These are phyloP conservation scores for Stictocephala bisonia DNA, from an alignment of 2,888 invertebrate species.

Conservation along the genomic window DNA sequence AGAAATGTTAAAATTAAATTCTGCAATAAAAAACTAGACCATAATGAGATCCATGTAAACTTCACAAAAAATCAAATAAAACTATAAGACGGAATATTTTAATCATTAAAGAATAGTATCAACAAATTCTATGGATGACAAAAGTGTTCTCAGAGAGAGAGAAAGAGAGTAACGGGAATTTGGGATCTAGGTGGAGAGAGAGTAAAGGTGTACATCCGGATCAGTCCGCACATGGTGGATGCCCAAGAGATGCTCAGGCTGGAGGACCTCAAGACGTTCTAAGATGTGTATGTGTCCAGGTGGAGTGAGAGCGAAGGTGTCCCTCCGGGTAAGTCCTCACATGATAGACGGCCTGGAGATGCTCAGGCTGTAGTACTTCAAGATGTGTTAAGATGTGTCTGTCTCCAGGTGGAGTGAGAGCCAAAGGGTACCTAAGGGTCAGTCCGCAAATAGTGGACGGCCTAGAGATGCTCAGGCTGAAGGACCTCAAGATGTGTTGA, in stretches of 20 bases:
- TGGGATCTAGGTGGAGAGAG: conserved; percentile 89
- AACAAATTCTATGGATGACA: no score
- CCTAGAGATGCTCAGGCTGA: conserved; percentile 75
- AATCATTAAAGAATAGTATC: no score
- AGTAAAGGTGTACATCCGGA: conserved; percentile 86
- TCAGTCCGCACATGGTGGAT: conserved; percentile 71
- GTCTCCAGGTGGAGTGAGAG: conserved; percentile 86
- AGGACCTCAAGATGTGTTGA: conserved; percentile 85
- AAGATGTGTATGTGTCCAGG: no score
- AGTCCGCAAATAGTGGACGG: conserved; percentile 73
- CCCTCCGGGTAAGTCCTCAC: conserved; percentile 79
- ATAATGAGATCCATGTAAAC: no score
- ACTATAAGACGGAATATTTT: no score
- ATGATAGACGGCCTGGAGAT: conserved; percentile 74
- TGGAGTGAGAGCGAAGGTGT: conserved; percentile 85
- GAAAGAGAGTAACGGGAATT: no score
- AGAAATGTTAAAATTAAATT: no score
- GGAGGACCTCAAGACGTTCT: conserved; percentile 82
- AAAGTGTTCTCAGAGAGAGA: no score
- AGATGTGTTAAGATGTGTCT: no score
- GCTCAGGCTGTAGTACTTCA: conserved; percentile 78
- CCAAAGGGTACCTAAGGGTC: conserved; percentile 85
- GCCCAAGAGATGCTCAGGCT: conserved; percentile 77
- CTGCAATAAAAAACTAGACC: no score
- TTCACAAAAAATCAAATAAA: no score